Percentiles rank a stretch among this genome's conserved stretches.
phyloP scores from a whole-genome alignment of 2,797 vertebrate genomes.

The Eulemur albifrons region DNA sequence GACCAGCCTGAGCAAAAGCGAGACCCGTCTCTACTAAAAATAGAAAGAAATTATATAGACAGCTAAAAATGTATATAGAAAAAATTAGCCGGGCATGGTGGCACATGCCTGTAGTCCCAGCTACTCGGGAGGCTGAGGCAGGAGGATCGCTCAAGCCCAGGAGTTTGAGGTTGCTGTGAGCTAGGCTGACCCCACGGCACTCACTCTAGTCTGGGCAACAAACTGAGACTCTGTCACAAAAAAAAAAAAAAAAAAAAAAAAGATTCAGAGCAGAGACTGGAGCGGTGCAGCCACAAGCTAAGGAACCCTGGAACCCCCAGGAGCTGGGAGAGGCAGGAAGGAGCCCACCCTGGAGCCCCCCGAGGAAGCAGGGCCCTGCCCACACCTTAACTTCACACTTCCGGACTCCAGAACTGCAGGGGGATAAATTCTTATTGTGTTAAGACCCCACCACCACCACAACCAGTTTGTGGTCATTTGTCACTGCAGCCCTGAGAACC shows the following conservation, averaged over 20 bases:
- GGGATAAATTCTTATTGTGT: not conserved
- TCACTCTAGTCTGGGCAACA: no score
- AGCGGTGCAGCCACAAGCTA: rapidly evolving
- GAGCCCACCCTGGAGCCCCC: not conserved
- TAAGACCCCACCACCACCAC: not conserved
- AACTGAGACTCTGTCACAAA: no score
- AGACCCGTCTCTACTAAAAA: no score
- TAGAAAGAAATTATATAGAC: no score
- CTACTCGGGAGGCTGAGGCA: no score
- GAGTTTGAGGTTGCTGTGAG: no score
- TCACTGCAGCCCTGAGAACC: not conserved
- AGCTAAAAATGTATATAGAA: no score
- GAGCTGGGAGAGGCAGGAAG: not conserved
- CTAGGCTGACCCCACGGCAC: no score
- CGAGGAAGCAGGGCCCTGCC: not conserved
- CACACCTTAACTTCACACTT: not conserved
- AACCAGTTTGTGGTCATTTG: not conserved
- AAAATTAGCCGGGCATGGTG: no score
- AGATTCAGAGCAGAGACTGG: not conserved
- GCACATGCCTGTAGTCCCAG: no score
- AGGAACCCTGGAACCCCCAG: not conserved
- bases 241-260: not conserved
- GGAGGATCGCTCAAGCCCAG: no score
- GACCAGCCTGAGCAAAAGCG: no score
- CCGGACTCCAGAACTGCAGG: not conserved